phyloP scores from a whole-genome alignment of 2,113 vertebrate species.

The Meriones unguiculatus region DNA sequence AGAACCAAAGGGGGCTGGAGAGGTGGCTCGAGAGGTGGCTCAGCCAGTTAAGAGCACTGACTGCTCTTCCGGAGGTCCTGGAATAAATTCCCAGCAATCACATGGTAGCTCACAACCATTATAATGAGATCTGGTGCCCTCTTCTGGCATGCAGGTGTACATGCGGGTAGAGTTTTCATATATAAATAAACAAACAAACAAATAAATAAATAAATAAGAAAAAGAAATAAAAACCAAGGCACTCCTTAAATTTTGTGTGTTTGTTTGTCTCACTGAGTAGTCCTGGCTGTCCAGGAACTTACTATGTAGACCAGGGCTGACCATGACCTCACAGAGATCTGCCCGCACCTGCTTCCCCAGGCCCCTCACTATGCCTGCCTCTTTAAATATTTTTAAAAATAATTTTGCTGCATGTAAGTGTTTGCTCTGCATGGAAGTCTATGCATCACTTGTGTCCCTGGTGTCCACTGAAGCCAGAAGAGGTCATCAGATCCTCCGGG shows the following conservation, averaged over 20 bases:
- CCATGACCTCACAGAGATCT: background rate
- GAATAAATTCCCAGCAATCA: background rate
- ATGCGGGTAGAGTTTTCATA: background rate
- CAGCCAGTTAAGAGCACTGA: background rate
- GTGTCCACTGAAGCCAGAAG: background rate
- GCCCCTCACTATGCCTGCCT: background rate
- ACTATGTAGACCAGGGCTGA: background rate
- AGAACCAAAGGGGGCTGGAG: background rate
- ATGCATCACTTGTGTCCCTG: background rate
- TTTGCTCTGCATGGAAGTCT: background rate
- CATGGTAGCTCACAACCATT: background rate
- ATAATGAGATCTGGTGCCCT: background rate
- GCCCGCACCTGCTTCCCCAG: background rate
- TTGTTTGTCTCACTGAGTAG: background rate
- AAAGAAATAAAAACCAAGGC: slow-evolving; percentile 19
- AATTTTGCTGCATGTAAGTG: background rate
- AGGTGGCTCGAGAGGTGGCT: background rate
- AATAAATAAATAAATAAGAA: background rate
- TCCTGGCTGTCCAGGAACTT: background rate
- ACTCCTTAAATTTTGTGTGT: background rate
- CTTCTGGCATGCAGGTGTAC: background rate
- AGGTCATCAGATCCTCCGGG: background rate
- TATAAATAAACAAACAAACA: background rate
- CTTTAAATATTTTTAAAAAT: background rate
- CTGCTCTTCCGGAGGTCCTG: background rate